These are phyloP conservation scores for Dolichallabes microphthalmus DNA, from an alignment of 2,113 vertebrate species.

Conservation along the genomic window DNA sequence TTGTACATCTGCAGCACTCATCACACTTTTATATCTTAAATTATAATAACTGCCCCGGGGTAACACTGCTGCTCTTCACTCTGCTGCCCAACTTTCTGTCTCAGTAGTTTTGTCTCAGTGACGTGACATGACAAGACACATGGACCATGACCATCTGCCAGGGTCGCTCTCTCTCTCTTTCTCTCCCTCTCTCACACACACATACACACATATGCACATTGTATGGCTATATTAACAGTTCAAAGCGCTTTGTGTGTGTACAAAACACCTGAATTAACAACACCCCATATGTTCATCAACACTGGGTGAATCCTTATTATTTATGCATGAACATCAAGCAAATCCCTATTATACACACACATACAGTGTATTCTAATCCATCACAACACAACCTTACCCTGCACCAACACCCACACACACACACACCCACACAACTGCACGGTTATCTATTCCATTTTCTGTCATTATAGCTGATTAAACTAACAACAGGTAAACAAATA, in stretches of 20 bases:
- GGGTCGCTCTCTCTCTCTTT: conserved; percentile 27
- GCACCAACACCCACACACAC: background rate
- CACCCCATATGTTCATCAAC: background rate
- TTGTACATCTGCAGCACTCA: background rate
- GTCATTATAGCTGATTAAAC: background rate
- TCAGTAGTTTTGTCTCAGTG: background rate
- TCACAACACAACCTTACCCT: background rate
- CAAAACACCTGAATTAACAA: background rate
- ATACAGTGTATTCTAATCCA: background rate
- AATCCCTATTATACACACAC: background rate
- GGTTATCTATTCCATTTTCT: background rate
- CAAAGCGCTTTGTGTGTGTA: background rate
- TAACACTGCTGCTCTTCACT: background rate
- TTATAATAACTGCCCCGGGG: background rate
- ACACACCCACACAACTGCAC: background rate
- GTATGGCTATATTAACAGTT: background rate
- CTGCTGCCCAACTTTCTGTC: background rate
- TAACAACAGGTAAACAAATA: background rate
- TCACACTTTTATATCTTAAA: background rate
- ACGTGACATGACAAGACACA: conserved; percentile 55
- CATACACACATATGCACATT: background rate
- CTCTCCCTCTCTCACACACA: too few relatives aligned
- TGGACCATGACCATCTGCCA: conserved; percentile 72
- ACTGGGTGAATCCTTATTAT: background rate
- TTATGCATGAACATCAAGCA: background rate